Evolutionary conservation across 2,797 vertebrate genomes (phyloP).

Genomic region (Darevskia mixta): DNA sequence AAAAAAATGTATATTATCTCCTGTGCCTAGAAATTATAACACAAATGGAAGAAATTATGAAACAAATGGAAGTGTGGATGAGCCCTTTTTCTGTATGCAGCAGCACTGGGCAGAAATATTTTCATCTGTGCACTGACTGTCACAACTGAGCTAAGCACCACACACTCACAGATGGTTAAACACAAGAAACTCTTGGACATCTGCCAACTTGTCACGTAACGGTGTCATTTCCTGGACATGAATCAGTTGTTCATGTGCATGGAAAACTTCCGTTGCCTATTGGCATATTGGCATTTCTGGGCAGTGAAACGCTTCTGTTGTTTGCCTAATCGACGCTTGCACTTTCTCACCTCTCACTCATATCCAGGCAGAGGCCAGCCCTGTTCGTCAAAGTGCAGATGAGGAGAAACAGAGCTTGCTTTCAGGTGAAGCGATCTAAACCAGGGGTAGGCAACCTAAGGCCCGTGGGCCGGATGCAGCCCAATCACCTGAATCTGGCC

Average conservation of each 20-base stretch:
- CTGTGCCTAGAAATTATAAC: no score
- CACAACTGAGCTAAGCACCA: background rate
- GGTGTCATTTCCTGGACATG: slow-evolving; percentile 51
- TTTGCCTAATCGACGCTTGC: background rate
- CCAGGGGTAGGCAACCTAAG: no score
- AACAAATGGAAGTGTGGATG: no score
- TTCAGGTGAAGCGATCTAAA: no score
- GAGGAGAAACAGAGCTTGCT: no score
- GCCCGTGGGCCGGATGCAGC: no score
- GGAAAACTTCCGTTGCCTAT: slow-evolving; percentile 30
- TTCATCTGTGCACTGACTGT: background rate
- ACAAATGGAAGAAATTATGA: no score
- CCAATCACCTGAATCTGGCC: no score
- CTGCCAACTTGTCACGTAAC: slow-evolving; percentile 27
- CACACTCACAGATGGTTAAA: background rate
- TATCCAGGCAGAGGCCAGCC: background rate
- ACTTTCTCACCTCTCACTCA: background rate
- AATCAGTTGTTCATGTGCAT: slow-evolving; percentile 38
- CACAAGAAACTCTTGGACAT: background rate
- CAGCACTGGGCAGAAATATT: background rate
- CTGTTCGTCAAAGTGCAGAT: no score
- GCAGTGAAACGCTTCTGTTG: background rate
- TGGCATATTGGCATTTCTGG: slow-evolving; percentile 54
- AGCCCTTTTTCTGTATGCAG: background rate
- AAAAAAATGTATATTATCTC: no score